Evolutionary conservation across 2,113 vertebrate species (phyloP), one percentile per base, ranked within the genome.

Genomic region (Oriolus oriolus): DNA sequence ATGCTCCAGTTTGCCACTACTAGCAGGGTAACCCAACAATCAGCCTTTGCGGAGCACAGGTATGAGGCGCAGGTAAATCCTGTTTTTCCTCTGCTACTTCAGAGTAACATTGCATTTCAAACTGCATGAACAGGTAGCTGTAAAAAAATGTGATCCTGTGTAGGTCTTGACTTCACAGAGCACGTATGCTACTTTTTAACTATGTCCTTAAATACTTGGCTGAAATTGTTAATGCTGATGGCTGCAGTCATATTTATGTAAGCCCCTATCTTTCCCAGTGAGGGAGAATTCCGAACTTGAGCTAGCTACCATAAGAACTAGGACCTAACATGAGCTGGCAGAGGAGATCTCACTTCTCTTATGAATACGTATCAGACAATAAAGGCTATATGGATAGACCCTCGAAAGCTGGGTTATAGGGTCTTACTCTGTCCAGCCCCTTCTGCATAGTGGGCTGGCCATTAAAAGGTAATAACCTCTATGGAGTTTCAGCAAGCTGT

Each of bases 221-320:
- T 78, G 60, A 65, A 74, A 57, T 45, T 82, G 26, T 27, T 66
- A 28, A 28, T 49, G n/a, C 19, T 53, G 20, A 60, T 7, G 13
- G 11, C 11, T 60, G 20, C 37, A 59, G 39, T 26, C 14, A 13
- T 59, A 74, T 45, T 75, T 84, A 31, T 4, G 61, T 84, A 65
- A 78, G 11, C 7, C 7, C 3, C 6, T 1, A 0, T 65, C 24
- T 66, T 61, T 18, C 12, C 53, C 37, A 49, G 6, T 7, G 22
- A 41, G 24, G 24, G 57, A 84, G 11, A 69, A 35, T 56, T 87
- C 54, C 8, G 1, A 56, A 37, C 17, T 23, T 84, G 33, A 73
- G 28, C 66, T 89, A 73, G 28, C 66, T 89, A 18, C 21, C 5
- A 5, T 24, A 33, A 50, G 11, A 56, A 28, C 4, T 12, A 56